These are phyloP conservation scores for Lysandra bellargus DNA, from an alignment of 2,888 invertebrate genomes.

Conservation along the genomic window DNA sequence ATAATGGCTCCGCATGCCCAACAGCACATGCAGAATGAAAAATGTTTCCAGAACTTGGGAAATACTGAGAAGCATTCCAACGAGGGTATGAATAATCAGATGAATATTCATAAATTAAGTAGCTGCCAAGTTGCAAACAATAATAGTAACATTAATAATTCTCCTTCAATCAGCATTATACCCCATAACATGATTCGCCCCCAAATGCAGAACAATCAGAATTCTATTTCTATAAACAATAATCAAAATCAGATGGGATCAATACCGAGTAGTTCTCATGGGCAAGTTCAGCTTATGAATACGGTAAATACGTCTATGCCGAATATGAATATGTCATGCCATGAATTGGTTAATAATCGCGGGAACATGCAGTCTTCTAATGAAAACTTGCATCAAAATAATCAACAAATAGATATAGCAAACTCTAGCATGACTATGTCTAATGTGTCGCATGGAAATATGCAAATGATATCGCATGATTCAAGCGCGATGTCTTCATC, in stretches of 20 bases:
- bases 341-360: conserved; percentile 65
- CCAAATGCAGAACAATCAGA: conserved; percentile 65
- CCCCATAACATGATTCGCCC: conserved; percentile 68
- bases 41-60: conserved; percentile 70
- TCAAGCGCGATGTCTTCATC: conserved; percentile 46
- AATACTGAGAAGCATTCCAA: conserved; percentile 61
- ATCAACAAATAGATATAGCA: conserved; percentile 63
- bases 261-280: conserved; percentile 61
- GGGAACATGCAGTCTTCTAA: conserved; percentile 62
- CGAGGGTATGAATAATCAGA: conserved; percentile 61
- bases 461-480: conserved; percentile 57
- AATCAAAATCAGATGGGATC: conserved; percentile 73
- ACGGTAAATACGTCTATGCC: conserved; percentile 68
- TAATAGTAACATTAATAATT: conserved; percentile 58
- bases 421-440: conserved; percentile 50
- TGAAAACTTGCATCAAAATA: conserved; percentile 56
- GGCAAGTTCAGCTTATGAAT: conserved; percentile 68
- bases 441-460: conserved; percentile 65
- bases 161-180: conserved; percentile 70
- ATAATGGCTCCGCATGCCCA: conserved; percentile 75
- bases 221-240: conserved; percentile 58
- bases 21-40: conserved; percentile 69
- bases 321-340: conserved; percentile 69
- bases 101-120: conserved; percentile 69
- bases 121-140: conserved; percentile 71